Evolutionary conservation across 2,797 vertebrate species (phyloP).

Genomic region (Euthynnus affinis): DNA sequence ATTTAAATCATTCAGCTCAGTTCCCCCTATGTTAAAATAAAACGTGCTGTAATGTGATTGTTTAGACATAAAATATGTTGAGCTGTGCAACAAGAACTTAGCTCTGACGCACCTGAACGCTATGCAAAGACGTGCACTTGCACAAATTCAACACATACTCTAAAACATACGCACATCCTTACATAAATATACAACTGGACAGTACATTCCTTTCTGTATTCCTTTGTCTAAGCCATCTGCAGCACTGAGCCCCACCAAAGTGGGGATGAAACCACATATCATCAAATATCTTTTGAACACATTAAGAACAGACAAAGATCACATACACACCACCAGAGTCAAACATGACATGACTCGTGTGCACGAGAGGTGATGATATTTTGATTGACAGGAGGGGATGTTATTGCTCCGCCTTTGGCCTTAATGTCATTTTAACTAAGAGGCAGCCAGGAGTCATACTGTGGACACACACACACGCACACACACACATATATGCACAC

Average conservation of each 20-base stretch:
- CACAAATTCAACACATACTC: conserved; percentile 5
- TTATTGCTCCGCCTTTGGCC: conserved; percentile 52
- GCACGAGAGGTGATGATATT: conserved; percentile 46
- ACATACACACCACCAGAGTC: background rate
- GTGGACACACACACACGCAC: conserved; percentile 1
- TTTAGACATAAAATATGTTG: conserved; percentile 5
- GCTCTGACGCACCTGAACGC: background rate
- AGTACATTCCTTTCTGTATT: background rate
- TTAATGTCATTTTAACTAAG: conserved; percentile 49
- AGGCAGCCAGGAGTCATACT: conserved; percentile 42
- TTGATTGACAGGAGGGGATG: conserved; percentile 55
- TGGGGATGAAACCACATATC: conserved; percentile 4
- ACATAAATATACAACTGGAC: conserved; percentile 1
- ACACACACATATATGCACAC: conserved; percentile 12
- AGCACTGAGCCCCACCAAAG: conserved; percentile 24
- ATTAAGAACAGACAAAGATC: conserved; percentile 14
- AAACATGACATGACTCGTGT: background rate
- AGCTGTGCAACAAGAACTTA: background rate
- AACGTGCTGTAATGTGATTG: background rate
- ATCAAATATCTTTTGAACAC: conserved; percentile 15
- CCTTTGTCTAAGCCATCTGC: conserved; percentile 27
- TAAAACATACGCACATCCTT: background rate
- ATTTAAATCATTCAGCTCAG: background rate
- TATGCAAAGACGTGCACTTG: background rate
- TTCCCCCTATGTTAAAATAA: background rate